Evolutionary conservation across 2,888 invertebrate genomes (phyloP).

Genomic region (Hermodice carunculata): DNA sequence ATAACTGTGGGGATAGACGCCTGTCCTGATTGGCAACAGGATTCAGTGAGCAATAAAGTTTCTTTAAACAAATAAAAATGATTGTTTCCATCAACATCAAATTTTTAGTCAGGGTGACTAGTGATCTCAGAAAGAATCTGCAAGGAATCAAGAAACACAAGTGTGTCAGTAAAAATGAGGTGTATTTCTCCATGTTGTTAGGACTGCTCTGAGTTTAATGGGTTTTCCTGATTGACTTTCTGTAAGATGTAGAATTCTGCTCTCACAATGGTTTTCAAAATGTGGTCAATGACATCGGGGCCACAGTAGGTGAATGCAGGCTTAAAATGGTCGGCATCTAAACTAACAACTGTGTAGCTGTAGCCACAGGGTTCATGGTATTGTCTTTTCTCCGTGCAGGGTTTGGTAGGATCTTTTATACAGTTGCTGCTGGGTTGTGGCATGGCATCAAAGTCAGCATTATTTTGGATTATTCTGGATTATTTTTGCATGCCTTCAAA

Average conservation of each 20-base stretch:
- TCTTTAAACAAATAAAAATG: slow-evolving; percentile 1
- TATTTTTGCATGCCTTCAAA: slow-evolving; percentile 8
- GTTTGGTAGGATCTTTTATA: background rate
- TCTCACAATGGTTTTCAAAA: background rate
- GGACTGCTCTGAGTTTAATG: slow-evolving; percentile 9
- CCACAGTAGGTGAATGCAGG: slow-evolving; percentile 26
- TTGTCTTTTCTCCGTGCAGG: slow-evolving; percentile 6
- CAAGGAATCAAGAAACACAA: slow-evolving; percentile 50
- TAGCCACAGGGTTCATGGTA: no score
- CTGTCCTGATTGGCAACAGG: background rate
- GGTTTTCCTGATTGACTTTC: background rate
- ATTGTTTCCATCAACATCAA: no score
- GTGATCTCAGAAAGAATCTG: no score
- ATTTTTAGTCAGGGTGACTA: no score
- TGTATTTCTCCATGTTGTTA: slow-evolving; percentile 36
- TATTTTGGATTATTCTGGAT: background rate
- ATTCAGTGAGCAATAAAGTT: slow-evolving; percentile 8
- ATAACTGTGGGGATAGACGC: background rate
- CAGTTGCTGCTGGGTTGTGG: no score
- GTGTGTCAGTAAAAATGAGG: slow-evolving; percentile 25
- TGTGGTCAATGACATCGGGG: slow-evolving; percentile 9
- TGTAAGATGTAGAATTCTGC: background rate
- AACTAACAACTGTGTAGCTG: no score
- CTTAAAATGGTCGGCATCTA: background rate
- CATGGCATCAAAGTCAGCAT: slow-evolving; percentile 15